A percentile compares a stretch with the other conserved stretches of the same genome.
These are phyloP conservation scores for Rachycentron canadum DNA, from an alignment of 2,797 vertebrate species.

Conservation along the genomic window DNA sequence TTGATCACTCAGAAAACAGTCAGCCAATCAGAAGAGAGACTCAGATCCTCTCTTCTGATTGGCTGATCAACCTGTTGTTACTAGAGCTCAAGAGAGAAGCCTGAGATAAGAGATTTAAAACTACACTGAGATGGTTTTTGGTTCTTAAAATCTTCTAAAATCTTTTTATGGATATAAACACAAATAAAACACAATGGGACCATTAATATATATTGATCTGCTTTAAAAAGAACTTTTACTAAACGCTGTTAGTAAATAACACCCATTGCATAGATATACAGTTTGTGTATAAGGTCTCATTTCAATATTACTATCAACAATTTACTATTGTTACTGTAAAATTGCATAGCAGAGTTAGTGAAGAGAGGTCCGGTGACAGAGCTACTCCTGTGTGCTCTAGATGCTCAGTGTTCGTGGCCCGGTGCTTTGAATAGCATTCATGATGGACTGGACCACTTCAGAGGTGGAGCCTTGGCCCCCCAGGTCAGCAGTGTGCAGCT, in stretches of 20 bases:
- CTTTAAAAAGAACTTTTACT: background rate
- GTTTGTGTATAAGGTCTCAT: background rate
- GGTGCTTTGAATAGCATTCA: slow-evolving; percentile 79
- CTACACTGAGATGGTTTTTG: too few relatives aligned
- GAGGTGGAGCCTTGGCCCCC: slow-evolving; percentile 89
- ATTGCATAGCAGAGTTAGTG: slow-evolving; percentile 47
- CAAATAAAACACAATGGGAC: too few relatives aligned
- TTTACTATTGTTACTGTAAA: background rate
- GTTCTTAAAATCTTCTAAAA: too few relatives aligned
- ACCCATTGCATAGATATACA: slow-evolving; percentile 15
- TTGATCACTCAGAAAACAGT: too few relatives aligned
- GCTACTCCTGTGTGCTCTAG: slow-evolving; percentile 36
- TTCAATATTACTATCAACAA: slow-evolving; percentile 7
- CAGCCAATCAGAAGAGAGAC: too few relatives aligned
- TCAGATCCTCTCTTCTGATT: too few relatives aligned
- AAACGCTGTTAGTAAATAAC: slow-evolving; percentile 2
- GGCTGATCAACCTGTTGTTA: too few relatives aligned
- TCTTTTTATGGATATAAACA: too few relatives aligned
- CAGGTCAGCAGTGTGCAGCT: slow-evolving; percentile 84
- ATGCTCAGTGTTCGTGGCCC: slow-evolving; percentile 61
- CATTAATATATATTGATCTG: background rate
- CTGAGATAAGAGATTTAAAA: too few relatives aligned
- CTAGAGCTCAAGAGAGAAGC: too few relatives aligned
- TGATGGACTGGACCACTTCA: slow-evolving; percentile 87
- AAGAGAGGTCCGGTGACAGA: background rate